phyloP scores from a whole-genome alignment of 2,113 vertebrate genomes.

The Scomber scombrus region DNA sequence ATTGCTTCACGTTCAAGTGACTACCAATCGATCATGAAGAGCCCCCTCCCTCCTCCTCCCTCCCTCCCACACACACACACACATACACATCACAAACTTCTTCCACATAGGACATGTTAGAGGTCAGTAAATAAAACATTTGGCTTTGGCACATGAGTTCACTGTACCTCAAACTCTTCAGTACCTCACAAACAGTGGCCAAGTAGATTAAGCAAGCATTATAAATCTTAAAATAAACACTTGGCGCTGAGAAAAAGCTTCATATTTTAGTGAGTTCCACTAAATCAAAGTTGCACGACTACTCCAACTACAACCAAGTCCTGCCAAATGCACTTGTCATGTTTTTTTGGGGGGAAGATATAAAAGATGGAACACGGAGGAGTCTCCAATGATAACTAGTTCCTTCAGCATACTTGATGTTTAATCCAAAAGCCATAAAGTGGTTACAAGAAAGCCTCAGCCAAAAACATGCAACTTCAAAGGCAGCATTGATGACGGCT shows the following conservation, averaged over 20 bases:
- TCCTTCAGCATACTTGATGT: background rate
- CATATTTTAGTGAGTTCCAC: slow-evolving; percentile 46
- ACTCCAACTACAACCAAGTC: slow-evolving; percentile 30
- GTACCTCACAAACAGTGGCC: slow-evolving; percentile 13
- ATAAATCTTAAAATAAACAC: slow-evolving; percentile 59
- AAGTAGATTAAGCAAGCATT: slow-evolving; percentile 49
- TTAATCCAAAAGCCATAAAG: background rate
- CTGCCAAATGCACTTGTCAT: slow-evolving; percentile 53
- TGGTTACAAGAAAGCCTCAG: background rate
- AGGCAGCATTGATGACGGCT: slow-evolving; percentile 8
- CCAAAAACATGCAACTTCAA: slow-evolving; percentile 6
- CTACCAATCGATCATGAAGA: background rate
- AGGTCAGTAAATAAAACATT: slow-evolving; percentile 34
- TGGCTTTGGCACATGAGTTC: slow-evolving; percentile 22
- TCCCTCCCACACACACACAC: background rate
- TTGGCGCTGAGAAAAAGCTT: slow-evolving; percentile 32
- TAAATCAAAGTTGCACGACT: slow-evolving; percentile 7
- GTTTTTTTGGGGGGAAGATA: too few relatives aligned
- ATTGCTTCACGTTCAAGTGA: background rate
- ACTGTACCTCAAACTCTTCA: slow-evolving; percentile 6
- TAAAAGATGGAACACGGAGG: slow-evolving; percentile 24
- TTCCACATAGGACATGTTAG: background rate
- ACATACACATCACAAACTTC: background rate
- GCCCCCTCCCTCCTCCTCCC: background rate
- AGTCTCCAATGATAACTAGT: background rate